Conservation (phyloP, 2,797 vertebrate species). For the Pelodytes ibericus region DNA sequence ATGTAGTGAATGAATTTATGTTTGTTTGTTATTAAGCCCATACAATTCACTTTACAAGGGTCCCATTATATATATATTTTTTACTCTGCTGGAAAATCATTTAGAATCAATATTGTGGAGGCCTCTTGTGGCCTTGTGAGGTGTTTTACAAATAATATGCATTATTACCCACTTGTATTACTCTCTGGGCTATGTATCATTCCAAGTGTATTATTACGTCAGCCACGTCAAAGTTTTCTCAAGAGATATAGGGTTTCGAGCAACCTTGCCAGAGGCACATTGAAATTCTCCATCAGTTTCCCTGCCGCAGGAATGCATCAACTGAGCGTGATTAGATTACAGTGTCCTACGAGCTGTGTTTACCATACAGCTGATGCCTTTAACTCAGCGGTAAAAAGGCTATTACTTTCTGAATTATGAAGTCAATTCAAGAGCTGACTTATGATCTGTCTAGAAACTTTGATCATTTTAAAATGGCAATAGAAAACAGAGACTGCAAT, state of each 20-base stretch:
- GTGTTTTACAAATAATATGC: slow-evolving; percentile 33
- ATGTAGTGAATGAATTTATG: background rate
- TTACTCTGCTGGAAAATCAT: background rate
- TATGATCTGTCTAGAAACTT: slow-evolving; percentile 42
- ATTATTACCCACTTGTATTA: slow-evolving; percentile 38
- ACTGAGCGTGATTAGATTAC: slow-evolving; percentile 52
- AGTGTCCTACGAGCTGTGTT: slow-evolving; percentile 47
- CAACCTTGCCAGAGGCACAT: slow-evolving; percentile 54
- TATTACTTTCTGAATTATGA: slow-evolving; percentile 44
- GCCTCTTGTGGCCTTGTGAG: background rate
- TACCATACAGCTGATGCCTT: slow-evolving; percentile 46
- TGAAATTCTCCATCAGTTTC: slow-evolving; percentile 53
- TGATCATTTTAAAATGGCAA: slow-evolving; percentile 35
- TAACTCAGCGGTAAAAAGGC: slow-evolving; percentile 42
- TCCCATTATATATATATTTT: background rate
- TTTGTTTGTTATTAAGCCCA: background rate
- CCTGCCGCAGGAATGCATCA: slow-evolving; percentile 53
- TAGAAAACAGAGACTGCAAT: slow-evolving; percentile 29
- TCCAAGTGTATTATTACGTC: slow-evolving; percentile 49
- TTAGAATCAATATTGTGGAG: slow-evolving; percentile 14
- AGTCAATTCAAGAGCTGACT: slow-evolving; percentile 41
- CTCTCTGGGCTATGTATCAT: slow-evolving; percentile 43
- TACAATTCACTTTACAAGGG: background rate
- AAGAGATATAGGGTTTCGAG: slow-evolving; percentile 35
- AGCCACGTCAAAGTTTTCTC: slow-evolving; percentile 47